Percentiles rank a stretch among this genome's conserved stretches.
phyloP scores from a whole-genome alignment of 92 coral and sea anemone genomes.

The Phenganax marumi region DNA sequence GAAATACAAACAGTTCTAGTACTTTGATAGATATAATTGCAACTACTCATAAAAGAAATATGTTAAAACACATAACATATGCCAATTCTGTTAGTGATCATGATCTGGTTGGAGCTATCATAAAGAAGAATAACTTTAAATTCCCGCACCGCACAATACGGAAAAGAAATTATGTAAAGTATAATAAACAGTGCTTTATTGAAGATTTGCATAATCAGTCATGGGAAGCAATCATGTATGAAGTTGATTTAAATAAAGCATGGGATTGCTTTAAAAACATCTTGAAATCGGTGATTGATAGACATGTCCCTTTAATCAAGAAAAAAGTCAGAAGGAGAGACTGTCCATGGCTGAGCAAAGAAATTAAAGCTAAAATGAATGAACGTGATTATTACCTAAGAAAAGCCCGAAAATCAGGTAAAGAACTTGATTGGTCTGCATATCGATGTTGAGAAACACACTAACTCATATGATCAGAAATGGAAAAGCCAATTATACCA shows the following conservation, averaged over 20 bases:
- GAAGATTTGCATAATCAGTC: conserved; percentile 35
- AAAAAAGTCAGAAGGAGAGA: conserved; percentile 11
- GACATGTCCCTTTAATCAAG: not conserved
- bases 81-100: conserved; percentile 16
- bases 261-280: not conserved
- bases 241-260: not conserved
- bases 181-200: conserved; percentile 33
- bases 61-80: conserved; percentile 19
- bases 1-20: conserved; percentile 16
- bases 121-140: conserved; percentile 6
- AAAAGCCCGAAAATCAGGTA: conserved; percentile 48
- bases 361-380: conserved; percentile 50
- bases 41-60: conserved; percentile 12
- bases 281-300: not conserved
- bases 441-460: conserved; percentile 57
- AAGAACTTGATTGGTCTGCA: conserved; percentile 48
- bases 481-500: conserved; percentile 21
- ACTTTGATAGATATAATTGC: conserved; percentile 24
- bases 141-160: not conserved
- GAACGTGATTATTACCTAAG: conserved; percentile 40
- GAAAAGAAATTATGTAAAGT: conserved; percentile 25
- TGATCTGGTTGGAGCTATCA: conserved; percentile 18
- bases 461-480: conserved; percentile 45
- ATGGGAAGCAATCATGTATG: conserved; percentile 12
- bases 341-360: conserved; percentile 41